These are phyloP conservation scores for Morpho deidamia DNA, from an alignment of 2,888 invertebrate species.

Conservation along the genomic window DNA sequence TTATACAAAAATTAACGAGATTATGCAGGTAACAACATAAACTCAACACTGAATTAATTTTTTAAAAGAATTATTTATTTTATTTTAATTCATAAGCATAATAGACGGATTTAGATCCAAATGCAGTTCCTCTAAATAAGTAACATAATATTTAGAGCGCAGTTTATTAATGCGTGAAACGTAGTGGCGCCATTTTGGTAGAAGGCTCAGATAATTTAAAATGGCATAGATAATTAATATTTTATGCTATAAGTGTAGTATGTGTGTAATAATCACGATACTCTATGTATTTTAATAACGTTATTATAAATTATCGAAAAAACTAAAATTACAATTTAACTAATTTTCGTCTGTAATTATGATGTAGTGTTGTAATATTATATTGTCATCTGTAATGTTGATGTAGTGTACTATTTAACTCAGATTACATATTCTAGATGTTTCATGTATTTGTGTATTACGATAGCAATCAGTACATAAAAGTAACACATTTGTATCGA, in stretches of 20 bases:
- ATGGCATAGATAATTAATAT: too few relatives aligned
- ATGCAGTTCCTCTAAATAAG: background rate
- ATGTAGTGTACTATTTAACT: constrained; percentile 19
- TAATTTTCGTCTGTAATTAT: constrained; percentile 1
- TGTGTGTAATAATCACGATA: too few relatives aligned
- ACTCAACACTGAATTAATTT: too few relatives aligned
- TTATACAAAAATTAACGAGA: too few relatives aligned
- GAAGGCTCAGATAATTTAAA: background rate
- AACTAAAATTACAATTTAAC: background rate
- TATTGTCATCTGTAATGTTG: constrained; percentile 4
- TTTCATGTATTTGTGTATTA: constrained; percentile 22
- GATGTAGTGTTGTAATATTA: constrained; percentile 21
- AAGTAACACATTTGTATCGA: background rate
- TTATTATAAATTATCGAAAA: background rate
- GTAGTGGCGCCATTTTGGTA: background rate
- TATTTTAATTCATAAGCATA: background rate
- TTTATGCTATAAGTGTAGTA: too few relatives aligned
- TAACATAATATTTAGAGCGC: background rate
- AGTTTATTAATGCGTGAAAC: background rate
- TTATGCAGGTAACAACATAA: too few relatives aligned
- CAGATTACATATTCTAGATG: constrained; percentile 23
- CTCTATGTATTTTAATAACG: background rate
- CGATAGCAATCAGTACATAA: constrained; percentile 3
- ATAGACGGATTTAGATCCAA: background rate
- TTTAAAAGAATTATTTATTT: too few relatives aligned